Evolutionary conservation across 2,888 invertebrate genomes (phyloP).

Genomic region (Elysia crispata): DNA sequence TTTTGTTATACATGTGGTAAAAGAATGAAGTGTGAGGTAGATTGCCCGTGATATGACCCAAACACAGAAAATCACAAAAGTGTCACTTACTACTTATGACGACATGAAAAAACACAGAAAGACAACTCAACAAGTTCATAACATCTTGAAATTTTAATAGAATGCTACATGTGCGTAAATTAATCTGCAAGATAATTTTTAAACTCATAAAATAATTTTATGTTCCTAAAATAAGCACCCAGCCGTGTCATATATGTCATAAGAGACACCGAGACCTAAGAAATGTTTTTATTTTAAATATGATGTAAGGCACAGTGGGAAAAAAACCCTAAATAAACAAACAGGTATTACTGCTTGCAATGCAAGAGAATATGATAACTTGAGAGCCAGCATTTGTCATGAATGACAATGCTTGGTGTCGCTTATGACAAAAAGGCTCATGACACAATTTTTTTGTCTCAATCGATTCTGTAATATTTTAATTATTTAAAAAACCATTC

Average conservation of each 20-base stretch:
- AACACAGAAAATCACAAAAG: neutral
- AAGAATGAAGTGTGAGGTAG: neutral
- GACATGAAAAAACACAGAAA: neutral
- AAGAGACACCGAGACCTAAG: neutral
- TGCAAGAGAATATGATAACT: no score
- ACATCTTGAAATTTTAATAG: conserved; percentile 1
- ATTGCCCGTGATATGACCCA: neutral
- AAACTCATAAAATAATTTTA: neutral
- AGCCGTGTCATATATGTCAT: neutral
- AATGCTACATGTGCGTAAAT: neutral
- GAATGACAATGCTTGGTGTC: no score
- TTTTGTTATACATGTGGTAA: neutral
- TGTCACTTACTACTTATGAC: neutral
- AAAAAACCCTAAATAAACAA: no score
- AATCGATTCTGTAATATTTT: no score
- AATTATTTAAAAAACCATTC: no score
- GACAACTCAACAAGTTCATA: neutral
- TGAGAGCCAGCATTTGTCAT: no score
- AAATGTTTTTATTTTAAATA: neutral
- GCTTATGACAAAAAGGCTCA: no score
- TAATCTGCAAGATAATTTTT: neutral
- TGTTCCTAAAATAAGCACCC: neutral
- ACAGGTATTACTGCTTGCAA: no score
- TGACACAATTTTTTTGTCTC: no score
- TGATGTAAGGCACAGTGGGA: no score